Evolutionary conservation across 1,140 invertebrate genomes (phyloP).

Genomic region (Bombus pyrosoma): DNA sequence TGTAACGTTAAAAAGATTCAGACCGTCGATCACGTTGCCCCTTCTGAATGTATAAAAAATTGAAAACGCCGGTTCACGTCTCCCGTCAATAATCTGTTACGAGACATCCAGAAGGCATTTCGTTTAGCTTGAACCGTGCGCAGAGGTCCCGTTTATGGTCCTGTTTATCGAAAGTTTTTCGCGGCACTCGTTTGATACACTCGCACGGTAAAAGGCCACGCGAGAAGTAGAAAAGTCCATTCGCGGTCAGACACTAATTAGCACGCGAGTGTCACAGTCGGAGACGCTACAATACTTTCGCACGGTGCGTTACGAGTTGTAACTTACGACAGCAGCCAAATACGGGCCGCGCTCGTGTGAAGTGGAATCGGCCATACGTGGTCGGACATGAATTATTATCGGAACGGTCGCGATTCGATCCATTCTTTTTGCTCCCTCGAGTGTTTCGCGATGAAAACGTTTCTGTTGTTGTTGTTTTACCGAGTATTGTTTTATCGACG

Average conservation of each 20-base stretch:
- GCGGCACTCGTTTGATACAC: neutral
- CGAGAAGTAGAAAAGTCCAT: constrained; percentile 16
- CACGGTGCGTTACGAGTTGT: neutral
- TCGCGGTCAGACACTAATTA: constrained; percentile 10
- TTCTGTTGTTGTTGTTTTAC: neutral
- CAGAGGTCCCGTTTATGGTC: neutral
- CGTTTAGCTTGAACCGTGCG: neutral
- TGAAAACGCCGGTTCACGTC: too few species aligned
- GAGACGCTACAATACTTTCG: constrained; percentile 17
- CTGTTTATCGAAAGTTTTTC: neutral
- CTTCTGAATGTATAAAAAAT: too few species aligned
- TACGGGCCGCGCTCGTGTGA: neutral
- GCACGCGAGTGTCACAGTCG: neutral
- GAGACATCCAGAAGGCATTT: neutral
- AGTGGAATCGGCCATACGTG: neutral
- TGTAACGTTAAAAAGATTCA: too few species aligned
- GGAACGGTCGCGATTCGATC: neutral
- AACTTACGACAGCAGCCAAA: neutral
- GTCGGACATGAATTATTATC: constrained; percentile 6
- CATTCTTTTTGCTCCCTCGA: neutral
- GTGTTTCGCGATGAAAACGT: constrained; percentile 8
- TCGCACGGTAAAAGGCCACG: neutral
- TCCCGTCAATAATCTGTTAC: too few species aligned
- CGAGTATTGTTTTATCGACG: neutral
- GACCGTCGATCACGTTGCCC: too few species aligned